Percentiles rank a stretch among this genome's conserved stretches.
Conservation (phyloP, 2,113 vertebrate genomes). For the Telmatochromis sp. region DNA sequence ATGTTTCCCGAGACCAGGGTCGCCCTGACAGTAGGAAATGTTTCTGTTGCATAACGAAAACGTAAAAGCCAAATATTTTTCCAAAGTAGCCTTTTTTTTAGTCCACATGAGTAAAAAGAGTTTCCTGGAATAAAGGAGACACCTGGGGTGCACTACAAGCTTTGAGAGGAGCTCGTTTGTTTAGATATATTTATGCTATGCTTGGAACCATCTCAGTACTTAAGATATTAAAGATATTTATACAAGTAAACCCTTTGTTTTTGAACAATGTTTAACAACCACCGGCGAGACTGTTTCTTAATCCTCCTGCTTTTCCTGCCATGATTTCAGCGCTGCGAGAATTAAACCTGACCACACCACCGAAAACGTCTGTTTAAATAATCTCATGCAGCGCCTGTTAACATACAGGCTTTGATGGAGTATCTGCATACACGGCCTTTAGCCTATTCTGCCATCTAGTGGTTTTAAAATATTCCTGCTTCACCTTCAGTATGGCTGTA, state of each 20-base stretch:
- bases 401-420: not conserved
- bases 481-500: not conserved
- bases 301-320: not conserved
- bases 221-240: not conserved
- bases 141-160: not conserved
- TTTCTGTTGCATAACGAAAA: not conserved
- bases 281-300: not conserved
- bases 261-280: not conserved
- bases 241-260: not conserved
- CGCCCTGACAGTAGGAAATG: not conserved
- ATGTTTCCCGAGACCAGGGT: not conserved
- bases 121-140: not conserved
- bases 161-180: not conserved
- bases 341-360: not conserved
- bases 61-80: not conserved
- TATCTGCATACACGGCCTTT: not conserved
- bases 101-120: not conserved
- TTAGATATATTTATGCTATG: not conserved
- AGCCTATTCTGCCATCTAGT: constrained; percentile 26
- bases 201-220: not conserved
- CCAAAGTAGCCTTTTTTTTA: not conserved
- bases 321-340: not conserved
- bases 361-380: not conserved
- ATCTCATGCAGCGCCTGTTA: not conserved
- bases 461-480: not conserved